Evolutionary conservation across 2,113 vertebrate genomes (phyloP), one percentile per base, ranked within the genome.

Genomic region (Pandion haliaetus): DNA sequence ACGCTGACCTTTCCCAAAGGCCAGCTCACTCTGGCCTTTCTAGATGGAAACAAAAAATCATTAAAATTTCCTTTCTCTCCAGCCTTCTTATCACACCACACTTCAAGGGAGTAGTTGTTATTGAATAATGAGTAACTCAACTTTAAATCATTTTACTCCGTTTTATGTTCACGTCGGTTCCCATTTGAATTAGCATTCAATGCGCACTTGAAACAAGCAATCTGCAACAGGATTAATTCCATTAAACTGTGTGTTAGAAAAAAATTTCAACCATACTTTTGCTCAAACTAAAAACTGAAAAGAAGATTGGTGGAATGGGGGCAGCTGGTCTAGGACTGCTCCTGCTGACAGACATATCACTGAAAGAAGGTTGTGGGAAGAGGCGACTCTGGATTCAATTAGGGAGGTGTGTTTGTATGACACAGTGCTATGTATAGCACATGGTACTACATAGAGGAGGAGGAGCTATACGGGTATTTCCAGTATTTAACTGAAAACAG

Each of bases 391-490:
- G 7, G 38, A 13, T 52, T 52, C 29, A 42, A 0, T 1, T 10
- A 8, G 12, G 21, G 10, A 8, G 0, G 3, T 1, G 40, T 32
- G 69, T 40, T 42, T 47, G 36, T 21, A 9, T 38, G 36, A 9
- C 11, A 11, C 10, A 8, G 42, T 19, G 59, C 31, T 12, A 7
- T 10, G 32, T n/a, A 12, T 9, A 42, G 58, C 50, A 40, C 18
- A 4, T 18, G 47, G n/a, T 13, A 3, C 24, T 7, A 17, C 3
- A 1, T 0, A 28, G 49, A 47, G 55, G 20, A n/a, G 32, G 9
- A 80, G 38, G 38, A 65, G 28, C 12, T 44, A 0, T 7, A 1
- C 10, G 17, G n/a, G 1, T 38, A 20, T 32, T 65, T 32, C 49
- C 26, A 63, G 38, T 3, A 5, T 10, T 31, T 49, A 78, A 12